Percentiles rank a stretch among this genome's conserved stretches.
phyloP scores from a whole-genome alignment of 2,888 invertebrate genomes.

The Pseudococcus longispinus region DNA sequence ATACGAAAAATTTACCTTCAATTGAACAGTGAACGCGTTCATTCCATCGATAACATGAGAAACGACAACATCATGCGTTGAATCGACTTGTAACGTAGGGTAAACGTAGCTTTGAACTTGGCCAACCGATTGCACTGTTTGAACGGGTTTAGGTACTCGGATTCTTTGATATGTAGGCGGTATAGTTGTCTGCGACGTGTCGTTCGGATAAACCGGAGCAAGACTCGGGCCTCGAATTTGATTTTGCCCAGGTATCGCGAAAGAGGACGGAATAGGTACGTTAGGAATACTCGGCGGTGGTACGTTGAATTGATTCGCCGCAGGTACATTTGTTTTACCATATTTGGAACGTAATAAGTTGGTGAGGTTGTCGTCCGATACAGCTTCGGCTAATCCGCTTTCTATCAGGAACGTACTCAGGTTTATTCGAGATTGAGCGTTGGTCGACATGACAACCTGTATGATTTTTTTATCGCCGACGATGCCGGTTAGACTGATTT shows the following conservation, averaged over 20 bases:
- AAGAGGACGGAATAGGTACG: neutral
- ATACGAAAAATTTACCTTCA: constrained; percentile 65
- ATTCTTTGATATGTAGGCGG: neutral
- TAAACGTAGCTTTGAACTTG: constrained; percentile 62
- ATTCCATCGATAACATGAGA: constrained; percentile 83
- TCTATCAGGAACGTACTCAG: neutral
- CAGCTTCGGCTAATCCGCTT: neutral
- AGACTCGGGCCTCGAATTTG: neutral
- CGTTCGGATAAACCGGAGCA: neutral
- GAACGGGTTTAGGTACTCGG: neutral
- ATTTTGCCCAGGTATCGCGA: neutral
- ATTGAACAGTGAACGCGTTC: constrained; percentile 77
- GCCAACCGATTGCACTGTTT: constrained; percentile 43
- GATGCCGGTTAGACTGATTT: neutral
- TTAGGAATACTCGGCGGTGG: constrained; percentile 16
- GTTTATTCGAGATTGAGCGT: neutral
- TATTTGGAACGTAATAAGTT: neutral
- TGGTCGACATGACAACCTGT: neutral
- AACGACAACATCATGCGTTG: constrained; percentile 73
- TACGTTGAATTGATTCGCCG: neutral
- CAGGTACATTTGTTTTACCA: neutral
- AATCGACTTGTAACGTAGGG: constrained; percentile 65
- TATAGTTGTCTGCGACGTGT: neutral
- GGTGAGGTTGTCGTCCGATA: neutral
- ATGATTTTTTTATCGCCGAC: neutral